phyloP scores from a whole-genome alignment of 2,797 vertebrate genomes.

The Platalea minor region DNA sequence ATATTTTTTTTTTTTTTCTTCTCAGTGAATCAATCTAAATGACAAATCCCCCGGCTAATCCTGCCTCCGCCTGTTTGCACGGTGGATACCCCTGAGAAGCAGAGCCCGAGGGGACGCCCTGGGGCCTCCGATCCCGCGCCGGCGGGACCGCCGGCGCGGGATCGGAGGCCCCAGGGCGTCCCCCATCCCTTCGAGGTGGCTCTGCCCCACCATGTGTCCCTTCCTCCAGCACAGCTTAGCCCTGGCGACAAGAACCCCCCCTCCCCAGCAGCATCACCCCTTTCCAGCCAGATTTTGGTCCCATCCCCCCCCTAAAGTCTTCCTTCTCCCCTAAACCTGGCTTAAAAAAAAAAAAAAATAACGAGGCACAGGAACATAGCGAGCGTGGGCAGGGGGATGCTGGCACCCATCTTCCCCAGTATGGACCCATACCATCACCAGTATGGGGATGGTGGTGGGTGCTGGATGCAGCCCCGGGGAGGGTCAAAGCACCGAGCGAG shows the following conservation, averaged over 20 bases:
- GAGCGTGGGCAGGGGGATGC: not conserved
- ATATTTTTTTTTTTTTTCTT: not conserved
- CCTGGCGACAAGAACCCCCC: not conserved
- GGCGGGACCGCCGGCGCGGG: not conserved
- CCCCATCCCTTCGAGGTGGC: not conserved
- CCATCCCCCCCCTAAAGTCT: not conserved
- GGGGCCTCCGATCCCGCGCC: not conserved
- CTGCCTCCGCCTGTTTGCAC: not conserved
- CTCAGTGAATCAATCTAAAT: constrained; percentile 11
- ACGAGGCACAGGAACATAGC: not conserved
- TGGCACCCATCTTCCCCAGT: not conserved
- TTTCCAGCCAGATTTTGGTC: not conserved
- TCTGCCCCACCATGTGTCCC: not conserved
- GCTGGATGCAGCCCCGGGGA: not conserved
- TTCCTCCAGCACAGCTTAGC: not conserved
- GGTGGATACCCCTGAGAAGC: not conserved
- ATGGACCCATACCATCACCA: not conserved
- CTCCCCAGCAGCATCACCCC: not conserved
- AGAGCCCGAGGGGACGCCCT: not conserved
- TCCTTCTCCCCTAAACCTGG: not conserved
- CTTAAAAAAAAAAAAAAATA: not conserved
- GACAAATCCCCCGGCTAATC: not conserved
- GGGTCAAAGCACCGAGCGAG: not conserved
- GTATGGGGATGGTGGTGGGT: not conserved
- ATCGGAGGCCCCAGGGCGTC: too few relatives aligned